A percentile compares a stretch with the other conserved stretches of the same genome.
Evolutionary conservation across 2,888 invertebrate genomes (phyloP).

Genomic region (Teleiodes luculella): DNA sequence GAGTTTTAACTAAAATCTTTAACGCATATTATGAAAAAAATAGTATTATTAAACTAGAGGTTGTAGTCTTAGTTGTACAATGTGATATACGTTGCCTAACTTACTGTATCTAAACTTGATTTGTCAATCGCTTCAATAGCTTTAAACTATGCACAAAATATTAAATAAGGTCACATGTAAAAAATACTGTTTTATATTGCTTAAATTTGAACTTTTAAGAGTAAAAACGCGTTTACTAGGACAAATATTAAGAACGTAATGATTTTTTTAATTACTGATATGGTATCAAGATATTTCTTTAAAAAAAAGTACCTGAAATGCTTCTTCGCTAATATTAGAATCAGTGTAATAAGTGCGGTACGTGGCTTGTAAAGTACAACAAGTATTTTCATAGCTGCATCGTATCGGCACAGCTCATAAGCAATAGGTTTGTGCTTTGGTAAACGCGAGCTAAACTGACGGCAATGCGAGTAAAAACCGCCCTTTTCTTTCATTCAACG

Average conservation of each 20-base stretch:
- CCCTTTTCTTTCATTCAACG: neutral
- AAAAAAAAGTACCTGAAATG: neutral
- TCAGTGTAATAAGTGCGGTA: too few relatives aligned
- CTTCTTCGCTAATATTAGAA: neutral
- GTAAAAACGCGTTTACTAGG: neutral
- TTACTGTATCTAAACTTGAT: slow-evolving; percentile 45
- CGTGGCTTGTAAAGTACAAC: too few relatives aligned
- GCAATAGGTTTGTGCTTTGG: too few relatives aligned
- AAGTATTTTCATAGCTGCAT: too few relatives aligned
- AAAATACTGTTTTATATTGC: slow-evolving; percentile 23
- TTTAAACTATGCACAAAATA: slow-evolving; percentile 71
- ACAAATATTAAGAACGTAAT: too few relatives aligned
- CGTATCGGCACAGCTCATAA: too few relatives aligned
- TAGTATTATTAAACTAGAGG: slow-evolving; percentile 39
- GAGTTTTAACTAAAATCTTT: neutral
- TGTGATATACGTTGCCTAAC: slow-evolving; percentile 70
- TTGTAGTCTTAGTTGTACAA: slow-evolving; percentile 54
- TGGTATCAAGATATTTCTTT: neutral
- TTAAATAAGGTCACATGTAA: slow-evolving; percentile 44
- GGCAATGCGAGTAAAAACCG: too few relatives aligned
- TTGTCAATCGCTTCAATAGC: slow-evolving; percentile 49
- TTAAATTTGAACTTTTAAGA: neutral
- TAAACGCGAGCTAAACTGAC: neutral
- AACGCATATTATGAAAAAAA: slow-evolving; percentile 9
- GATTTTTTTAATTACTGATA: too few relatives aligned